Evolutionary conservation across 2,888 invertebrate species (phyloP), one percentile per base, ranked within the genome.

Genomic region (Oscheius sp.): DNA sequence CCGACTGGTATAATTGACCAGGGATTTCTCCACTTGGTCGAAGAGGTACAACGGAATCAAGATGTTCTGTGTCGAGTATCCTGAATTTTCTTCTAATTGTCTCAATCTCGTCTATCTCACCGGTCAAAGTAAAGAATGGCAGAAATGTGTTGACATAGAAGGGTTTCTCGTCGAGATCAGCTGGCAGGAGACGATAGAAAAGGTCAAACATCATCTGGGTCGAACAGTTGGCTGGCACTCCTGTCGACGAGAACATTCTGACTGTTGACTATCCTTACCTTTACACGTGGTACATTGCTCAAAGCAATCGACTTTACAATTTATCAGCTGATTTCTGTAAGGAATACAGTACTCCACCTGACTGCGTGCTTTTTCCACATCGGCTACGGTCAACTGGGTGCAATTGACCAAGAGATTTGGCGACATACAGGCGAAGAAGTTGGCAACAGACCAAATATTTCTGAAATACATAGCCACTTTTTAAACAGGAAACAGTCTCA

Each of bases 141-240:
- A 87, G 75, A 49, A 87, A 87, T 2, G 83, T 80, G 75, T 87
- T 87, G 41, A 87, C 56, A 25, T 82, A 76, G 58, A 87, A 76
- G 23, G 84, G 83, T 13, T 56, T 23, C 3, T 75, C 61, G 5
- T 70, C 72, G 41, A 83, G 59, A 56, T 83, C 77, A 46, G 74
- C 74, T 7, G 87, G 87, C n/a, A 87, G 77, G 12, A 87, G 78
- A n/a, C 87, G 85, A 64, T 87, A 87, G 79, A 87, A 87, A 1
- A 87, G 74, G 73, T 87, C 87, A 69, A 84, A 81, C 77, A 87
- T 83, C 80, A 86, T 87, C 45, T 81, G 79, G 3, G 82, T 80
- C 0, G 84, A 74, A 69, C 86, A 86, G 23, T 84, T 81, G 7
- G 71, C 55, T 0, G 86, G 84, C 12, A 83, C 29, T n/a, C 64